Evolutionary conservation across 2,113 vertebrate species (phyloP), one percentile per base, ranked within the genome.

Genomic region (Forbesichthys agassizii): DNA sequence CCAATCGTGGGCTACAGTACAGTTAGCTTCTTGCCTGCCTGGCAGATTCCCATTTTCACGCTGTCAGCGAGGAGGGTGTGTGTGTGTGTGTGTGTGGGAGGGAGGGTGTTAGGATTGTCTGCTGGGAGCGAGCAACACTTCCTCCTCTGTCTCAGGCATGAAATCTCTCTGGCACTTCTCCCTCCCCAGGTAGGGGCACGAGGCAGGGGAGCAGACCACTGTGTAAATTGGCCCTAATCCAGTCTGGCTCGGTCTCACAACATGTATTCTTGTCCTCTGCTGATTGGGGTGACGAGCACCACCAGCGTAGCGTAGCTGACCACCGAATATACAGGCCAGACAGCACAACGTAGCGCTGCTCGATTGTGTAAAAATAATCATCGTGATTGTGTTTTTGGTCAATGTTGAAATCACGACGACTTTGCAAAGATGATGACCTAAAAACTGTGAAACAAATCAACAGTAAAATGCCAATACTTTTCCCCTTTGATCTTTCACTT

Each of bases 31-130:
- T 75, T 78, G 83, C 81, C 81, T 79, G 69, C 77, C 84, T 82
- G 77, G 83, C 69, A 83, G 79, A 85, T 89, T 90, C 76, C 70
- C 73, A 87, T 92, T 91, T 91, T 88, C 88, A 90, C 66, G 76
- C 82, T 88, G 89, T 90, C 88, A 86, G 82, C 75, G 60, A 42
- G 36, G 36, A 42, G 36, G 36, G 52, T 75, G 64, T 66, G 80
- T 55, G 67, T 67, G 54, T 56, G 54, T 20, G 52, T 53, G 52
- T 14, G 52, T 14, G 52, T 14, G 59, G 48, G 55, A 56, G 10
- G 68, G 18, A 62, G 59, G 27, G 55, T 57, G 77, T 77, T 74
- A 68, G 59, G 68, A 79, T 76, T 79, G 81, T 88, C 88, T 83
- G 69, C 75, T 71, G 82, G 84, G 81, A 87, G 75, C 77, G 64